Percentiles rank a stretch among this genome's conserved stretches.
Evolutionary conservation across 2,797 vertebrate genomes (phyloP).

Genomic region (Platalea minor): DNA sequence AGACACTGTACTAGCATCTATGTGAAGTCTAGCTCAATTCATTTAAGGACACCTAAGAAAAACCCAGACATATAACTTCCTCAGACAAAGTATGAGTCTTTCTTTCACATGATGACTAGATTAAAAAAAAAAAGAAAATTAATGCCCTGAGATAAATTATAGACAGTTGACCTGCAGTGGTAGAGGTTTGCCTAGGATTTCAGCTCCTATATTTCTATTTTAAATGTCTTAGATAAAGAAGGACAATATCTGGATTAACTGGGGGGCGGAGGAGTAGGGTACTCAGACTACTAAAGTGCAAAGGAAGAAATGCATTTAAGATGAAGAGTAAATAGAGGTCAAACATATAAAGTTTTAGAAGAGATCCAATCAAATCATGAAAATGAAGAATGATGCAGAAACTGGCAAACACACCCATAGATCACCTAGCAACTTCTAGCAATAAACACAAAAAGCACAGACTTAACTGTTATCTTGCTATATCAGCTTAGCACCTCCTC

Average conservation of each 20-base stretch:
- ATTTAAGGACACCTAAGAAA: background rate
- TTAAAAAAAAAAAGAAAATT: background rate
- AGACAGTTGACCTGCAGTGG: background rate
- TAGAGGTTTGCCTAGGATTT: background rate
- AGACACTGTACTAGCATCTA: background rate
- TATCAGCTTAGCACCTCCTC: background rate
- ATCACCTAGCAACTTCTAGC: background rate
- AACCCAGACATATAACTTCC: background rate
- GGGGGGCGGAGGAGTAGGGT: background rate
- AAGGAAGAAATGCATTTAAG: background rate
- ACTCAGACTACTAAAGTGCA: background rate
- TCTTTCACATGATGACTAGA: background rate
- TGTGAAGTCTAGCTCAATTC: background rate
- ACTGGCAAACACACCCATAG: background rate
- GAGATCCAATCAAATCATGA: background rate
- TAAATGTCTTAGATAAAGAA: background rate
- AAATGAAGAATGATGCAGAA: background rate
- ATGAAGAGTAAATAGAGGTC: background rate
- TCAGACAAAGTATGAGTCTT: background rate
- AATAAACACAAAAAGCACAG: background rate
- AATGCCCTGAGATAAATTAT: background rate
- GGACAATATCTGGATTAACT: background rate
- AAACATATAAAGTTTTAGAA: background rate
- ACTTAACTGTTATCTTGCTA: background rate
- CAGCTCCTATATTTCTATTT: background rate